Evolutionary conservation across 2,113 vertebrate species (phyloP).

Genomic region (Anarrhichthys ocellatus): DNA sequence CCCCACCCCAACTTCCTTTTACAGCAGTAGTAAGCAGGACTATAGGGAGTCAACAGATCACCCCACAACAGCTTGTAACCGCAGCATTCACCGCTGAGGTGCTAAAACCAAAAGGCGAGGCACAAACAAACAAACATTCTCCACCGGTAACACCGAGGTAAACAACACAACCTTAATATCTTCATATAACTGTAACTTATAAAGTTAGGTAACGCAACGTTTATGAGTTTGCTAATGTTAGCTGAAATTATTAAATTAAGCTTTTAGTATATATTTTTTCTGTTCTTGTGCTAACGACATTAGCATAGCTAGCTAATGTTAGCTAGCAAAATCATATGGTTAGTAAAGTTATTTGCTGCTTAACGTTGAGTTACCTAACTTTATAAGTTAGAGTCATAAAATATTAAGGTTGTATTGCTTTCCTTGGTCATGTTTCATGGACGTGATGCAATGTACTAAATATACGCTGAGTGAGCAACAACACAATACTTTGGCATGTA

Average conservation of each 20-base stretch:
- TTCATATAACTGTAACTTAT: neutral
- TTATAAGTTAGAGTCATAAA: neutral
- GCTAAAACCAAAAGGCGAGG: slow-evolving; percentile 72
- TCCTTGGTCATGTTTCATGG: neutral
- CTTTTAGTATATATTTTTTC: neutral
- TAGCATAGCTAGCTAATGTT: neutral
- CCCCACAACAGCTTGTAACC: slow-evolving; percentile 73
- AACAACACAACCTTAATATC: neutral
- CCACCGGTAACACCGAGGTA: neutral
- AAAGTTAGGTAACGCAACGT: neutral
- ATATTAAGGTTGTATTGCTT: neutral
- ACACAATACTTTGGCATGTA: neutral
- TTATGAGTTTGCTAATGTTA: neutral
- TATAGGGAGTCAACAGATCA: slow-evolving; percentile 64
- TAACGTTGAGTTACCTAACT: neutral
- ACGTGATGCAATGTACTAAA: neutral
- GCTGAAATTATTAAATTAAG: neutral
- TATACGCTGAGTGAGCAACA: neutral
- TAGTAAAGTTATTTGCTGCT: neutral
- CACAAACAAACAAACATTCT: too few relatives aligned
- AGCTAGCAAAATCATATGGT: neutral
- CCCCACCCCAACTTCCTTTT: slow-evolving; percentile 38
- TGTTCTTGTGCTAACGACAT: neutral
- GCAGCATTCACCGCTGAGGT: slow-evolving; percentile 69
- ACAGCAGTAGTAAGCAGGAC: slow-evolving; percentile 58